A percentile compares a stretch with the other conserved stretches of the same genome.
phyloP scores from a whole-genome alignment of 2,888 invertebrate genomes.

The Pheosia gnoma region DNA sequence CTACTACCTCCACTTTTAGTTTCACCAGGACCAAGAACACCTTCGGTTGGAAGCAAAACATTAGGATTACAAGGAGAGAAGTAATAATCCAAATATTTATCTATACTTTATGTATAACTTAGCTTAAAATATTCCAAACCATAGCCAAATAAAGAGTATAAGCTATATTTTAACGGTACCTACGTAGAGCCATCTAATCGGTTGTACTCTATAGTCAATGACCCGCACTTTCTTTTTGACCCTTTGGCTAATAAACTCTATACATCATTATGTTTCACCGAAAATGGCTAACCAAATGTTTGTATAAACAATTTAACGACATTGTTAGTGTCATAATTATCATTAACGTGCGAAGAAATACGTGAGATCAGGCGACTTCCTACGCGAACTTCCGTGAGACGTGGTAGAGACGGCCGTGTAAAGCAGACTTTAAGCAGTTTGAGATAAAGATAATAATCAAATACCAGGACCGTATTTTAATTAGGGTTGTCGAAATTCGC shows the following conservation, averaged over 20 bases:
- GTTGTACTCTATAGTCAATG: not conserved
- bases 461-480: slow-evolving; percentile 29
- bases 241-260: not conserved
- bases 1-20: no score
- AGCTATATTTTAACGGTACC: no score
- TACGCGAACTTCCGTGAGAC: slow-evolving; percentile 45
- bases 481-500: slow-evolving; percentile 23
- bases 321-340: slow-evolving; percentile 4
- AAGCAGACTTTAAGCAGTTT: not conserved
- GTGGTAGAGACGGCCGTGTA: slow-evolving; percentile 4
- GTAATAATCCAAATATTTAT: no score
- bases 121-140: no score
- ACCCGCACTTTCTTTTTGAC: not conserved
- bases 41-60: no score
- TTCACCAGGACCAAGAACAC: no score
- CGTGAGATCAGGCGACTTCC: slow-evolving; percentile 45
- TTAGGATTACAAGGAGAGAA: no score
- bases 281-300: not conserved
- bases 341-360: slow-evolving; percentile 30
- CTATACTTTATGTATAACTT: no score
- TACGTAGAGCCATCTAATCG: not conserved
- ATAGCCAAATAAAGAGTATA: no score
- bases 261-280: not conserved
- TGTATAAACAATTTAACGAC: not conserved
- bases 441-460: not conserved